Conservation (phyloP, 1,140 invertebrate species). For the Whitmania pigra region DNA sequence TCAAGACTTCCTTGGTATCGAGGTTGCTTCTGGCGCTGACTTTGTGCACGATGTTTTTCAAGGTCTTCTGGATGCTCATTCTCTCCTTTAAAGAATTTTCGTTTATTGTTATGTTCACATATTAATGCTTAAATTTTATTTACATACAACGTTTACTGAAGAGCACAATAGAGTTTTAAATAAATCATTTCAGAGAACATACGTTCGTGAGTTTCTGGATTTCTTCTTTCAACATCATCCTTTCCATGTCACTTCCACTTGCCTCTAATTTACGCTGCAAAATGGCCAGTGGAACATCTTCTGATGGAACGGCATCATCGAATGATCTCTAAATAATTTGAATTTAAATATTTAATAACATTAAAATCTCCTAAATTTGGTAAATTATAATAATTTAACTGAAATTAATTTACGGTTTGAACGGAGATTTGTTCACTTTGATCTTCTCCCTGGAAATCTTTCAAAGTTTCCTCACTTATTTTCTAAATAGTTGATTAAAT, state of each 20-base stretch:
- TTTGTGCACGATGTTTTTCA: not conserved
- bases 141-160: slow-evolving; percentile 12
- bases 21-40: not conserved
- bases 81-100: not conserved
- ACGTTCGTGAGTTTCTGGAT: slow-evolving; percentile 1
- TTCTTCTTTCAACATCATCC: slow-evolving; percentile 20
- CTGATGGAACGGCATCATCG: slow-evolving; percentile 31
- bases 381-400: not conserved
- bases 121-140: not conserved
- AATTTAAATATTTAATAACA: not conserved
- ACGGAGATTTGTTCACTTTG: too few species aligned
- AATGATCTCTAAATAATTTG: slow-evolving; percentile 29
- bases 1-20: too few species aligned
- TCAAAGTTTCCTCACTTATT: not conserved
- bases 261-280: slow-evolving; percentile 31
- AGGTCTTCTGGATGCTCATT: not conserved
- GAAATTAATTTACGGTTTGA: not conserved
- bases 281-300: slow-evolving; percentile 39
- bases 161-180: too few species aligned
- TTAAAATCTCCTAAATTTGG: not conserved
- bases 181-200: too few species aligned
- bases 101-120: not conserved
- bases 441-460: not conserved
- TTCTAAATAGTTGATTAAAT: not conserved
- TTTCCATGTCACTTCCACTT: slow-evolving; percentile 24